Base-by-base conservation (phyloP, 2,888 invertebrate species). In the Meloe dianella region DNA sequence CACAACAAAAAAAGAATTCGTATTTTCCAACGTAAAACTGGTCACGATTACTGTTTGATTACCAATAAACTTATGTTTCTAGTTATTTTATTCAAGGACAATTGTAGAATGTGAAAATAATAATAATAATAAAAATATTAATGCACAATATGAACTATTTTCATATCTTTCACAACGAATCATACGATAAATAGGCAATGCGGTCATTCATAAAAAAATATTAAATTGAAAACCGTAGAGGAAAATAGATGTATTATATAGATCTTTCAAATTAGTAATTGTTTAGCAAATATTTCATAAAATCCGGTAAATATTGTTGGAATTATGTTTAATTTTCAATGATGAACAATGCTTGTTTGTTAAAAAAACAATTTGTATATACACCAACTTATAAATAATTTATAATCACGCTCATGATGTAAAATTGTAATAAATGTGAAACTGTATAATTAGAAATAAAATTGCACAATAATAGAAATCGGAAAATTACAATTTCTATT, bases 31-130 rank as follows among this genome's bases (percentile, higher is more conserved):
- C 12, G n/a, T 41, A 17, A 17, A 41, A 41, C 17, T 7, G n/a
- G 5, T 6, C n/a, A 17, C 17, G n/a, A 41, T n/a, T 41, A 41
- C 41, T 41, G 41, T 41, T 41, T 41, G 6, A 41, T 41, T 17
- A 41, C 41, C 41, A 1, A 41, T 41, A 41, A 41, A 17, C 41
- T n/a, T 41, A 17, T 17, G 41, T 41, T n/a, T 32, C n/a, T n/a
- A 17, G 41, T 17, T 41, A 41, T 41, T 41, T 12, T 5, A 17
- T 3, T 17, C 41, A 41, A 41, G 41, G 41, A 10, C 41, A n/a
- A n/a, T 41, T 41, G n/a, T 41, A 41, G 41, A 41, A 41, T 41
- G 41, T n/a, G 17, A n/a, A 41, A 41, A 41, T 41, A 41, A 38
- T 38, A 38, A 38, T 7, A 32, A 32, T 2, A 35, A 35, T 35